These are phyloP conservation scores for Plectrocnemia conspersa DNA, from an alignment of 1,140 invertebrate species.

Conservation along the genomic window DNA sequence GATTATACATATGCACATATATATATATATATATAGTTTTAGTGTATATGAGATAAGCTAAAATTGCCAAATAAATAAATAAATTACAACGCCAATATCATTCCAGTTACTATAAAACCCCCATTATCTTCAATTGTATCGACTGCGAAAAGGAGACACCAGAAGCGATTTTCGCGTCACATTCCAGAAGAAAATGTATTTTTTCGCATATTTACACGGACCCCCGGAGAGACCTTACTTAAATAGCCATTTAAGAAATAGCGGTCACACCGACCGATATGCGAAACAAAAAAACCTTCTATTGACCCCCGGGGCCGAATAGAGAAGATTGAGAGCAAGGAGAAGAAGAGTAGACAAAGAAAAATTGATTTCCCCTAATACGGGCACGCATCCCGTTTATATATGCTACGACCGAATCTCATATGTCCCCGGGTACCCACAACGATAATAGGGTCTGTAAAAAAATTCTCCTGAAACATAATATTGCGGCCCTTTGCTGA, in stretches of 20 bases:
- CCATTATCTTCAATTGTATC: no score
- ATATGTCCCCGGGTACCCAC: neutral
- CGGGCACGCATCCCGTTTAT: neutral
- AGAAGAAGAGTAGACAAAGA: conserved; percentile 5
- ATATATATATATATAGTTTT: no score
- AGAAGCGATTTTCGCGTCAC: no score
- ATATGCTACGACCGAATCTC: conserved; percentile 3
- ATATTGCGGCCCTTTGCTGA: no score
- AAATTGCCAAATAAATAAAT: no score
- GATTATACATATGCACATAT: no score
- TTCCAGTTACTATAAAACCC: no score
- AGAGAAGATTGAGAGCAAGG: conserved; percentile 3
- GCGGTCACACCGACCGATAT: neutral
- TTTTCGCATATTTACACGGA: neutral
- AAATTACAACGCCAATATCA: no score
- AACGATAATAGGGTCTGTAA: neutral
- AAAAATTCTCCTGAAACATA: no score
- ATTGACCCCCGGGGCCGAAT: conserved; percentile 6
- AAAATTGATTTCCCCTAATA: conserved; percentile 10
- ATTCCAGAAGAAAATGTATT: neutral
- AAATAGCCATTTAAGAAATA: conserved; percentile 6
- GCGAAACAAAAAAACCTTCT: neutral
- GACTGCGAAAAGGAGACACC: no score
- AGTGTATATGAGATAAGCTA: no score
- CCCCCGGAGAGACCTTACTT: neutral